Conservation (phyloP, 2,888 invertebrate species). For the Zaprionus lineosus region DNA sequence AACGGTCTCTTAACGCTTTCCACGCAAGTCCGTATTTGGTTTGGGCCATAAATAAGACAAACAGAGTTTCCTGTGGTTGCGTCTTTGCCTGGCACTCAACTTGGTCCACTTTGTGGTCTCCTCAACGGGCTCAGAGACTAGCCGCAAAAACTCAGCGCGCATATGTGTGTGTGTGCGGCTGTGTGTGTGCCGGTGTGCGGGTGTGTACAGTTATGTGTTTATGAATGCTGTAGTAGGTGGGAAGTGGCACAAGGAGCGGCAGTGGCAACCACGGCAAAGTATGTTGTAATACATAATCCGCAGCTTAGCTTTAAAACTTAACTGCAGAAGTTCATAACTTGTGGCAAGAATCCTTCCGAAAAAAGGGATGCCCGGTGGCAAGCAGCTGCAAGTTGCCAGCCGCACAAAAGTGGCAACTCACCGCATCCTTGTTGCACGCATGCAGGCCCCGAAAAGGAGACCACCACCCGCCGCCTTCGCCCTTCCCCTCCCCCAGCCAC, state of each 20-base stretch:
- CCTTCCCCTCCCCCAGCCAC: slow-evolving; percentile 53
- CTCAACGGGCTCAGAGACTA: slow-evolving; percentile 12
- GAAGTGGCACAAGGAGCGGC: slow-evolving; percentile 12
- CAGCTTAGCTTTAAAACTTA: slow-evolving; percentile 76
- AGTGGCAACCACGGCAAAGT: slow-evolving; percentile 65
- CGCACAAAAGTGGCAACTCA: slow-evolving; percentile 50
- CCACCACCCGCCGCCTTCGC: slow-evolving; percentile 23
- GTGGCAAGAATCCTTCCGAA: slow-evolving; percentile 16
- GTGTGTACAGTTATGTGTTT: no score
- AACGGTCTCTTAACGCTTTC: slow-evolving; percentile 55
- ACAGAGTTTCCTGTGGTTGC: slow-evolving; percentile 43
- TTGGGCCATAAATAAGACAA: slow-evolving; percentile 50
- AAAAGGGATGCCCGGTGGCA: no score
- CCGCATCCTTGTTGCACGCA: slow-evolving; percentile 51
- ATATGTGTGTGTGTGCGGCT: no score
- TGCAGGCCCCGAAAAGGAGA: slow-evolving; percentile 29
- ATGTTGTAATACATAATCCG: slow-evolving; percentile 69
- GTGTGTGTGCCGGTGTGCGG: no score
- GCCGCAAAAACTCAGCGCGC: no score
- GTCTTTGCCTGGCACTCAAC: slow-evolving; percentile 37
- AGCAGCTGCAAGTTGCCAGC: slow-evolving; percentile 34
- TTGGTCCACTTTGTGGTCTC: slow-evolving; percentile 17
- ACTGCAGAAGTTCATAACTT: slow-evolving; percentile 75
- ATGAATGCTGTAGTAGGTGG: no score
- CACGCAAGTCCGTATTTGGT: slow-evolving; percentile 45